Conservation (phyloP, 2,888 invertebrate genomes). For the Dioctria rufipes region DNA sequence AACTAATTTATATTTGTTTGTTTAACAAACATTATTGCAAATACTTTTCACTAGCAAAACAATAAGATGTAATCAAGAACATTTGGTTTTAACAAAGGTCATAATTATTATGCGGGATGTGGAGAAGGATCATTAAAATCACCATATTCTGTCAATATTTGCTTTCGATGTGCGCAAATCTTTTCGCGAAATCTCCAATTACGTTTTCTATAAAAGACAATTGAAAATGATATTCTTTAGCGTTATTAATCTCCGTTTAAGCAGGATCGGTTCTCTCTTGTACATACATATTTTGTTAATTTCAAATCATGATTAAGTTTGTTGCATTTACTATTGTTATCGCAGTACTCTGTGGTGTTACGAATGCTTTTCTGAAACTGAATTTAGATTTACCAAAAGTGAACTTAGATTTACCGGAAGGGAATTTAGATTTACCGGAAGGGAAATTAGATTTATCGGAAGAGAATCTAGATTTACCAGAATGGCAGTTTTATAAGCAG, state of each 20-base stretch:
- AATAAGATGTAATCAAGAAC: not conserved
- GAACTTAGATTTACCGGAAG: too few species aligned
- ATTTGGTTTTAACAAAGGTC: not conserved
- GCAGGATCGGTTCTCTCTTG: not conserved
- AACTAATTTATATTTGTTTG: not conserved
- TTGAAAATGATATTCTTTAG: not conserved
- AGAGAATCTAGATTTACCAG: not conserved
- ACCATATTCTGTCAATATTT: constrained; percentile 6
- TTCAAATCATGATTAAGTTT: too few species aligned
- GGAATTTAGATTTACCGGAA: too few species aligned
- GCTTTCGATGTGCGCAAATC: not conserved
- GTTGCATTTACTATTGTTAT: too few species aligned
- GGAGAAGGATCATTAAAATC: not conserved
- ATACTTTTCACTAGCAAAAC: not conserved
- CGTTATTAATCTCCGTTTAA: not conserved
- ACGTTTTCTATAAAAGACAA: not conserved
- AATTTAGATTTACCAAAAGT: too few species aligned
- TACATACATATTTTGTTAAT: too few species aligned
- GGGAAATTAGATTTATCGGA: too few species aligned
- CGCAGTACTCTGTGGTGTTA: too few species aligned
- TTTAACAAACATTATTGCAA: not conserved
- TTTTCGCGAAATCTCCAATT: too few species aligned
- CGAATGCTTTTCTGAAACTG: too few species aligned
- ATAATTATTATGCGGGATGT: not conserved
- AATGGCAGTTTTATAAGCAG: constrained; percentile 26